Evolutionary conservation across 2,888 invertebrate genomes (phyloP), one percentile per base, ranked within the genome.

Genomic region (Ommatoiulus sabulosus): DNA sequence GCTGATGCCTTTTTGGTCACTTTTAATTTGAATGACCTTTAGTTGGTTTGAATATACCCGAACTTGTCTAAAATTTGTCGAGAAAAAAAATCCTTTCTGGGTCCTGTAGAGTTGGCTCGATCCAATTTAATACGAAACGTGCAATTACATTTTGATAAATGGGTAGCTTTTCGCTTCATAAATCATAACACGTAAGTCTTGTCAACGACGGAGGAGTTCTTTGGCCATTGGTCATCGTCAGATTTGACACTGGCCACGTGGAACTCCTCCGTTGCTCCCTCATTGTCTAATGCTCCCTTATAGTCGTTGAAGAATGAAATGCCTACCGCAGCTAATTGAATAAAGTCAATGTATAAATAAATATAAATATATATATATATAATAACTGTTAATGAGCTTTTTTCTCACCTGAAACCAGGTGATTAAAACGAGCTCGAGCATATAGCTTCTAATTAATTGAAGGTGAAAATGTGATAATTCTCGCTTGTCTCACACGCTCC

Each of bases 391-490:
- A 63, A 63, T 63, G 63, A 63, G 63, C 63, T 63, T 63, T 63
- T 52, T 63, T 20, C n/a, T 63, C 20, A 63, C 20, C 63, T 63
- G 63, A 63, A 15, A 63, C 5, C 63, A 63, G 63, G 17, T 63
- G 20, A 63, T 63, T 20, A 8, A 63, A 63, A 63, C n/a, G 63
- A 63, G 63, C 63, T 63, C 63, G 20, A 63, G 63, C 63, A 63
- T 63, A 63, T 63, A 63, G 63, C 63, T 63, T 63, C 63, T 63
- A 63, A 63, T 63, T 63, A 63, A 63, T 63, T 63, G 63, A 63
- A 63, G 63, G 63, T 63, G n/a, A 12, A 63, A 63, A 63, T 63
- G 63, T 63, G 63, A 63, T 63, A 63, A 63, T 63, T 63, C 63
- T 63, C 63, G 63, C 63, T 63, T 63, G 20, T 20, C 17, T 63